A percentile compares a stretch with the other conserved stretches of the same genome.
These are phyloP conservation scores for Chaetops frenatus DNA, from an alignment of 2,113 vertebrate genomes.

Conservation along the genomic window DNA sequence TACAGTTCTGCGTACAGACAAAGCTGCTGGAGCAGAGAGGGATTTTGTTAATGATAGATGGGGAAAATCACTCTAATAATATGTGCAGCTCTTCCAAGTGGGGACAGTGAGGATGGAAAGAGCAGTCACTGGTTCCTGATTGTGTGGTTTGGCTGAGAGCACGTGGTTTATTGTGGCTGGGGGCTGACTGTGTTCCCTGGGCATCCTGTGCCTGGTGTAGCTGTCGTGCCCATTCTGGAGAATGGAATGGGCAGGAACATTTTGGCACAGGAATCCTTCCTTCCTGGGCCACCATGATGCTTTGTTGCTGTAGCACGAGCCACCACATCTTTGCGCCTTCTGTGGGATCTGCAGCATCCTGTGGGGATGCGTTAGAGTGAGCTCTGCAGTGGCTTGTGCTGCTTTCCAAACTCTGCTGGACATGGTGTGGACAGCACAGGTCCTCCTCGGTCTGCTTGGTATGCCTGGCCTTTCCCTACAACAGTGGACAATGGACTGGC, in stretches of 20 bases:
- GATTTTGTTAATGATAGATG: not conserved
- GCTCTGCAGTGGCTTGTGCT: not conserved
- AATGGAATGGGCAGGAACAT: not conserved
- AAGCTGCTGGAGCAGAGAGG: not conserved
- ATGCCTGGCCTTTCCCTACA: not conserved
- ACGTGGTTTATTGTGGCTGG: not conserved
- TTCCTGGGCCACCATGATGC: rapidly evolving
- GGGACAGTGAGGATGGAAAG: not conserved
- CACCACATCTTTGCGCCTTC: not conserved
- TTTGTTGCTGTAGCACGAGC: not conserved
- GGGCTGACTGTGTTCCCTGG: rapidly evolving
- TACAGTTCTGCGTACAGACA: not conserved
- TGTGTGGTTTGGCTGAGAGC: not conserved
- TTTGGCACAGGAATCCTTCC: not conserved
- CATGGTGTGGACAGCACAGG: not conserved
- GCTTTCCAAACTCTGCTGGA: not conserved
- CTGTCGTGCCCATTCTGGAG: not conserved
- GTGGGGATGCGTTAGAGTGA: rapidly evolving
- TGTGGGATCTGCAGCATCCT: not conserved
- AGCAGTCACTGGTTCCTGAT: not conserved
- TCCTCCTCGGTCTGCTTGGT: not conserved
- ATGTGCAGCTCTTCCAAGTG: not conserved
- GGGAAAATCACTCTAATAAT: not conserved
- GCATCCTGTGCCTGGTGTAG: not conserved
- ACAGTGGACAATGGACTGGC: not conserved